Conservation (phyloP, 23 tunicate genomes). For the Oikopleura vanhoeffeni region DNA sequence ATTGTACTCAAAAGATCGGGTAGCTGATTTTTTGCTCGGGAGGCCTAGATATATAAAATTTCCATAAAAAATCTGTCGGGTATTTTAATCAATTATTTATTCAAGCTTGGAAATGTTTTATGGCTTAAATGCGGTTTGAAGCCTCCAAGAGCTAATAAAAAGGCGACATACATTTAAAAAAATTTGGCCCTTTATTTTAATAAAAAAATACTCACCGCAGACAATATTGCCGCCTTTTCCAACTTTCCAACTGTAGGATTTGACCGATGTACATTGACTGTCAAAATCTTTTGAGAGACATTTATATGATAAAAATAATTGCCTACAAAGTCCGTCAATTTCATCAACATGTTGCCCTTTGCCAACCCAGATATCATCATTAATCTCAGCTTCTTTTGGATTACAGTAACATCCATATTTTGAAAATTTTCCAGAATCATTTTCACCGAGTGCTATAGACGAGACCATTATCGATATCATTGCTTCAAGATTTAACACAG, state of each 20-base stretch:
- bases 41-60: no score
- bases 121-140: no score
- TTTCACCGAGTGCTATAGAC: background rate
- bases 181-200: no score
- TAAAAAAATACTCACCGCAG: background rate
- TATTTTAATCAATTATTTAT: no score
- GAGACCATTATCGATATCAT: background rate
- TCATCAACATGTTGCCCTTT: slow-evolving; percentile 4
- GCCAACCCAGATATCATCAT: background rate
- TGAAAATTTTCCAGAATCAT: background rate
- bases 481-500: background rate
- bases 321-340: background rate
- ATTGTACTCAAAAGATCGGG: no score
- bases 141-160: no score
- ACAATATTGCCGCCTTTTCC: background rate
- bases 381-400: background rate
- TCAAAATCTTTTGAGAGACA: background rate
- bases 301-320: background rate
- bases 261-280: background rate
- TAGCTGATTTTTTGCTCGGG: no score
- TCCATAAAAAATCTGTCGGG: no score
- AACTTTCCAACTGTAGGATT: background rate
- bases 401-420: slow-evolving; percentile 14
- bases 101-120: no score
- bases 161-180: no score